A percentile compares a stretch with the other conserved stretches of the same genome.
Conservation (phyloP, 2,888 invertebrate species). For the Bombyx huttoni region DNA sequence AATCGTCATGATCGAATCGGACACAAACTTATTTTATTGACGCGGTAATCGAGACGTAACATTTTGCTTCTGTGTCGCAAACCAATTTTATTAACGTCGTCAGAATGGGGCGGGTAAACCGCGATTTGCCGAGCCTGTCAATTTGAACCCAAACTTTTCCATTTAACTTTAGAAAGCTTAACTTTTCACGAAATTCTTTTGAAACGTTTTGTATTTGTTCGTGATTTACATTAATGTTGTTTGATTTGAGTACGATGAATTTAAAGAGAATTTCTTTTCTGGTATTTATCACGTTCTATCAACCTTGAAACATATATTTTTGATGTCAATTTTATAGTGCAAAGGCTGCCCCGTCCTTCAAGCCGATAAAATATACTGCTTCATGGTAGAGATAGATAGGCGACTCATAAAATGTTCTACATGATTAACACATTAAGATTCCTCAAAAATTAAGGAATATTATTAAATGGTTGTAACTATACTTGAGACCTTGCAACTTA, state of each 20-base stretch:
- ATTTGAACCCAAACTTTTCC: slow-evolving; percentile 62
- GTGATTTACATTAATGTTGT: slow-evolving; percentile 2
- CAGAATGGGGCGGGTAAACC: slow-evolving; percentile 19
- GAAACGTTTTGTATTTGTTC: slow-evolving; percentile 30
- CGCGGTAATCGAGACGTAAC: slow-evolving; percentile 27
- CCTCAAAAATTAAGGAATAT: no score
- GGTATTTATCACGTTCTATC: no score
- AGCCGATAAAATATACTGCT: no score
- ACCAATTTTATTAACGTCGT: slow-evolving; percentile 45
- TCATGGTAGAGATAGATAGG: no score
- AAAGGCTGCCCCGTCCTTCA: no score
- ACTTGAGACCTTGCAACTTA: no score
- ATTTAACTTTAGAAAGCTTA: slow-evolving; percentile 56
- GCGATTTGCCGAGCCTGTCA: slow-evolving; percentile 50
- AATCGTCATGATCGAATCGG: slow-evolving; percentile 11
- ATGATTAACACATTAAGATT: no score
- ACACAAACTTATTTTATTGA: slow-evolving; percentile 24
- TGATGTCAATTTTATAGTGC: no score
- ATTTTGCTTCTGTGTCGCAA: slow-evolving; percentile 31
- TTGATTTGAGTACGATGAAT: not conserved
- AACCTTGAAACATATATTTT: no score
- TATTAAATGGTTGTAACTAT: no score
- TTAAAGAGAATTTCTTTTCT: no score
- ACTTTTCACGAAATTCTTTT: slow-evolving; percentile 50
- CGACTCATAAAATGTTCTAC: no score